Evolutionary conservation across 2,113 vertebrate species (phyloP), one percentile per base, ranked within the genome.

Genomic region (Mobula birostris): DNA sequence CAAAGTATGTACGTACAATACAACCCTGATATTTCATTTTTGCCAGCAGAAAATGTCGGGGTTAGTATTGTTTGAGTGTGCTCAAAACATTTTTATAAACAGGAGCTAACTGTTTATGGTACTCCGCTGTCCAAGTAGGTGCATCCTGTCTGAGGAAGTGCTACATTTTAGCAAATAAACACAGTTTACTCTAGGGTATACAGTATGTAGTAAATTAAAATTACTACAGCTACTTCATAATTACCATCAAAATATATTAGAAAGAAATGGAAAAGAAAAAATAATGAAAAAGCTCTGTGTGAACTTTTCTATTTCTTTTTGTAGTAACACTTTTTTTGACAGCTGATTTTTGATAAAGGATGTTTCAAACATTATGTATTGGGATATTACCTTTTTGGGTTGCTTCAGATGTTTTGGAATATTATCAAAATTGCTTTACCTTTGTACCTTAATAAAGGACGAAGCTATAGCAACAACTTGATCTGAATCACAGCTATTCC

Each of bases 91-190:
- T 93, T 93, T 93, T 56, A 93, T 93, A 93, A 93, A 93, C 91
- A 93, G 91, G 91, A 93, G 91, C 91, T 93, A 93, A 93, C 68
- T 93, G 91, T 93, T 93, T 93, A 93, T 70, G 72, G 68, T 93
- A 93, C 68, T 56, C 56, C 19, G 27, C 91, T 76, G 70, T 74
- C 68, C 91, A 74, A 93, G 91, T 93, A 40, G 91, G 68, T 29
- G 70, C 91, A 93, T 93, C 91, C 91, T 93, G 91, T 93, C 70
- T 93, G 70, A 93, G 91, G 91, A 93, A 93, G 91, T 93, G 91
- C 91, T 93, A 74, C 11, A 76, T 93, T 90, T 93, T 74, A 74
- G 40, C 91, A 93, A 93, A 93, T 74, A 93, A 93, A 93, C 91
- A 93, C 70, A 72, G 74, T 93, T 93, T 93, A 93, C 91, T 56